These are phyloP conservation scores for Ecliptopera silaceata DNA, from an alignment of 2,888 invertebrate genomes.

Conservation along the genomic window DNA sequence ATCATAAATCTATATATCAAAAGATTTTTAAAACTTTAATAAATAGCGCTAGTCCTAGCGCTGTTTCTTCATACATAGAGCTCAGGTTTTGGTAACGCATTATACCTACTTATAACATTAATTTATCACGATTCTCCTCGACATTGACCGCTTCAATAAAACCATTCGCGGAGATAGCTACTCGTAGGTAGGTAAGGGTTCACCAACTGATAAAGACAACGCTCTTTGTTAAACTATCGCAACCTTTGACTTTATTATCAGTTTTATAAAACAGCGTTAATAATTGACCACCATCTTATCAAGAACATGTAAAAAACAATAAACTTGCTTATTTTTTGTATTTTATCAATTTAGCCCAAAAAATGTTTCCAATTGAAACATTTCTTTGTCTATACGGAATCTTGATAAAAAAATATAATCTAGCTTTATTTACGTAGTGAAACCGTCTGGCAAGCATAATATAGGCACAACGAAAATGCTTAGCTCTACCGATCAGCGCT, in stretches of 20 bases:
- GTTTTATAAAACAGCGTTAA: not conserved
- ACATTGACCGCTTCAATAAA: constrained; percentile 23
- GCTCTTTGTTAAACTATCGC: constrained; percentile 20
- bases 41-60: too few species aligned
- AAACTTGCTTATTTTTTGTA: not conserved
- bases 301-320: not conserved
- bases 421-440: too few species aligned
- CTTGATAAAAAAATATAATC: too few species aligned
- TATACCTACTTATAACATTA: not conserved
- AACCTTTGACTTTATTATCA: constrained; percentile 28
- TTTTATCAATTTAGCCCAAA: not conserved
- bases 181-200: not conserved
- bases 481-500: too few species aligned
- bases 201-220: constrained; percentile 9
- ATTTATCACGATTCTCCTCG: constrained; percentile 19
- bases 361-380: not conserved
- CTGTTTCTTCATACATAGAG: too few species aligned
- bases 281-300: not conserved
- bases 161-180: constrained; percentile 3
- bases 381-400: too few species aligned
- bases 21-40: too few species aligned
- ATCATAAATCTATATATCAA: too few species aligned
- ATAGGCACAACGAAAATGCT: too few species aligned
- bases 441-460: too few species aligned
- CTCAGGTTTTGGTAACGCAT: too few species aligned